A percentile compares a stretch with the other conserved stretches of the same genome.
phyloP scores from a whole-genome alignment of 37 sponge, comb jelly and placozoan species.

The Diacarnus erythraeanus region DNA sequence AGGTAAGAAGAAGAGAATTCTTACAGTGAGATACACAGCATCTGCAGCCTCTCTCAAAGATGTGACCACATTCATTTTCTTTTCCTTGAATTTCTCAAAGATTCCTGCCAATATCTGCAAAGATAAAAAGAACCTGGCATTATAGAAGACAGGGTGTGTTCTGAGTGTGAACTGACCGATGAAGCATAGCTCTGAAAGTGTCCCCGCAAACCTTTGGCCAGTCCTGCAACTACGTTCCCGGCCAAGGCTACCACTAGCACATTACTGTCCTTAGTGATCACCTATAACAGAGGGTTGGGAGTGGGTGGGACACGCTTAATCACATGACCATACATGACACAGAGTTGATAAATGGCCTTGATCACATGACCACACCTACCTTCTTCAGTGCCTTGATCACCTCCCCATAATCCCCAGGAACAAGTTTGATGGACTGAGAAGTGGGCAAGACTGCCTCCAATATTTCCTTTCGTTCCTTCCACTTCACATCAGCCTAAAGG shows the following conservation, averaged over 20 bases:
- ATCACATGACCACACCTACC: constrained; percentile 31
- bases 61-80: constrained; percentile 86
- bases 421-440: constrained; percentile 74
- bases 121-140: background rate
- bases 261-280: constrained; percentile 94
- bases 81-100: constrained; percentile 95
- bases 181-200: constrained; percentile 46
- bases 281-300: constrained; percentile 60
- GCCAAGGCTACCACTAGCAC: constrained; percentile 87
- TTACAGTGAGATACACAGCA: constrained; percentile 78
- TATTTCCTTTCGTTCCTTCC: constrained; percentile 91
- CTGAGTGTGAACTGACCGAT: constrained; percentile 4
- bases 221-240: constrained; percentile 76
- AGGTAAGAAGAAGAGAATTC: background rate
- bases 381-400: constrained; percentile 71
- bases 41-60: constrained; percentile 87
- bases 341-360: background rate
- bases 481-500: constrained; percentile 69
- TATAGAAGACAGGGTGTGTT: background rate
- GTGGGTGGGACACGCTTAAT: background rate
- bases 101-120: constrained; percentile 50
- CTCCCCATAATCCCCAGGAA: constrained; percentile 77
- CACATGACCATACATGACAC: background rate
- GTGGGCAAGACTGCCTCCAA: constrained; percentile 71
- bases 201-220: constrained; percentile 87